These are phyloP conservation scores for Acrocephalus scirpaceus DNA, from an alignment of 2,797 vertebrate genomes.

Conservation along the genomic window DNA sequence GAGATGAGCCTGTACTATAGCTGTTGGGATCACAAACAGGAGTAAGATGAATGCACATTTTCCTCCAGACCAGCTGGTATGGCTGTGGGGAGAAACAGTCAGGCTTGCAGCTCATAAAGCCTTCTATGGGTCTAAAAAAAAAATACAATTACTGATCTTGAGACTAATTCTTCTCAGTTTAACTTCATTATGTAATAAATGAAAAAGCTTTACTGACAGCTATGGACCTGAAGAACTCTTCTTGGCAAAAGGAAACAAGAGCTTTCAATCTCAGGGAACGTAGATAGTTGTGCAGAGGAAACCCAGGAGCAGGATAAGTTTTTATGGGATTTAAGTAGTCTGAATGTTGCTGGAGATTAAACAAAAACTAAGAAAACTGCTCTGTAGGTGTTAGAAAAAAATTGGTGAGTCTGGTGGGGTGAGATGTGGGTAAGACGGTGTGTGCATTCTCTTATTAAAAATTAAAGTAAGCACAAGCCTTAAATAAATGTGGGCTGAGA, in stretches of 20 bases:
- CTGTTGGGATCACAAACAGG: not conserved
- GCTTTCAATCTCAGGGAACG: not conserved
- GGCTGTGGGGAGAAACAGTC: not conserved
- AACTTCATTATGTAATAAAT: not conserved
- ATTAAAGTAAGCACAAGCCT: not conserved
- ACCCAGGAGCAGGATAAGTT: not conserved
- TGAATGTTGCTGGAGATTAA: not conserved
- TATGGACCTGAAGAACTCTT: not conserved
- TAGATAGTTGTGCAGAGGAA: not conserved
- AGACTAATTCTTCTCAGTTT: not conserved
- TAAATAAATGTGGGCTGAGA: not conserved
- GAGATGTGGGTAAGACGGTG: not conserved
- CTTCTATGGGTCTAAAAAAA: not conserved
- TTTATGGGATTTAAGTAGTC: not conserved
- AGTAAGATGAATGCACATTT: not conserved
- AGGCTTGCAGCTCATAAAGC: not conserved
- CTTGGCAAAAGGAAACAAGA: not conserved
- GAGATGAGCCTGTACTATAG: not conserved
- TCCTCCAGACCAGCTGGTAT: not conserved
- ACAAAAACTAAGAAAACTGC: not conserved
- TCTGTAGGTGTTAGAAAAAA: not conserved
- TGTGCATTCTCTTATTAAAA: not conserved
- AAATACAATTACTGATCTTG: not conserved
- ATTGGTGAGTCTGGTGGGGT: rapidly evolving
- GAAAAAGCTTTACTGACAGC: not conserved